phyloP scores from a whole-genome alignment of 2,797 vertebrate species.

The Etheostoma perlongum region DNA sequence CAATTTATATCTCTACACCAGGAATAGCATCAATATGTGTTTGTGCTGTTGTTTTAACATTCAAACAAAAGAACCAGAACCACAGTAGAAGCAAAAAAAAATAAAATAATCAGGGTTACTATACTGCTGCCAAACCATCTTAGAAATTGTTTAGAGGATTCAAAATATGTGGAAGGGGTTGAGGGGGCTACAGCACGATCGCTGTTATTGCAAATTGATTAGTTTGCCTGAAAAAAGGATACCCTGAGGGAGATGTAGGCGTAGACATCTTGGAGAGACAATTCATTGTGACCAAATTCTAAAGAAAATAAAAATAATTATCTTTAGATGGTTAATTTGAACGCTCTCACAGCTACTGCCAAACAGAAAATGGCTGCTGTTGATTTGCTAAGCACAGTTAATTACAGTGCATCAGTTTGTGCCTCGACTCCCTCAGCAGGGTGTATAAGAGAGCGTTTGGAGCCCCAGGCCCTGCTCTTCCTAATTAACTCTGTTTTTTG shows the following conservation, averaged over 20 bases:
- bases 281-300: conserved; percentile 53
- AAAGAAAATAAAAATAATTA: conserved; percentile 67
- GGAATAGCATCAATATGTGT: background rate
- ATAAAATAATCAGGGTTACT: background rate
- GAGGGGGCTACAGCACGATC: background rate
- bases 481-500: conserved; percentile 87
- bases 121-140: conserved; percentile 10
- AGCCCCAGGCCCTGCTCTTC: conserved; percentile 78
- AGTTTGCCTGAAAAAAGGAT: conserved; percentile 40
- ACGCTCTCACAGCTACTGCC: conserved; percentile 60
- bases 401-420: conserved; percentile 77
- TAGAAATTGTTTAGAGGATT: conserved; percentile 12
- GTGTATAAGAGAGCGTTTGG: conserved; percentile 65
- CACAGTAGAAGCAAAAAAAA: background rate
- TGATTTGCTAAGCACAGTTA: conserved; percentile 77
- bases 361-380: conserved; percentile 64
- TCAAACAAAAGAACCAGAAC: conserved; percentile 1
- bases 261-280: conserved; percentile 43
- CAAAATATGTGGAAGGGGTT: conserved; percentile 8
- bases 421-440: conserved; percentile 70
- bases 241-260: conserved; percentile 45
- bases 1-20: background rate
- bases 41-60: background rate
- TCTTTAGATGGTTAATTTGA: conserved; percentile 61
- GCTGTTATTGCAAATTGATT: conserved; percentile 28